Base-by-base conservation (phyloP, 2,113 vertebrate genomes). In the Vanacampus margaritifer region DNA sequence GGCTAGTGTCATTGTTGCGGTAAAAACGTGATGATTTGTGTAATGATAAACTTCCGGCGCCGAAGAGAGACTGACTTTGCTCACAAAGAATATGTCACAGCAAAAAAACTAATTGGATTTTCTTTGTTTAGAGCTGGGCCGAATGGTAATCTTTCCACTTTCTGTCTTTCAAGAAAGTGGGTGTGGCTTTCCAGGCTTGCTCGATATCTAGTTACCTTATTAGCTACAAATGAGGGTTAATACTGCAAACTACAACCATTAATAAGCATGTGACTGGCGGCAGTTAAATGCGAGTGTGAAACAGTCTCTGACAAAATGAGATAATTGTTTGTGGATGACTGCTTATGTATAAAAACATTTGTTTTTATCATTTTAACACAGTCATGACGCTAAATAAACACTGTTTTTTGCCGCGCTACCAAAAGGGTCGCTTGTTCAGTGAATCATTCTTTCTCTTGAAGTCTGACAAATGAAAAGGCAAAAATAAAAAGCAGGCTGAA, bases 401-500 rank as follows among this genome's bases (percentile, higher is more conserved):
- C 41, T 73, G 24, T 60, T 50, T n/a, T 53, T 24, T 65, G 71
- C 35, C 70, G 66, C 72, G 68, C 70, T 75, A 73, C 48, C 48
- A 21, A 59, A 83, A 73, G 61, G 48, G n/a, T 51, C 1, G 3
- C 26, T 17, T 13, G 67, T 26, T 12, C 39, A 77, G 71, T 75
- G 1, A 65, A 62, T 79, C 50, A 11, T 57, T 71, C 57, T 46
- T 67, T n/a, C 43, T 45, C 48, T 60, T 10, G 21, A 71, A 67
- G 46, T 58, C 8, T 50, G 6, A 8, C 17, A 61, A 74, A 63
- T 28, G 51, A n/a, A 69, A 78, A 74, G 28, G 35, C 56, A 43
- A 63, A 67, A 10, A 36, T n/a, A n/a, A 46, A 46, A 24, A 16
- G 6, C 9, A 61, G 23, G 32, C 51, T 17, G 39, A 50, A 61